Conservation (phyloP, 2,888 invertebrate species). For the Cephalotes varians region DNA sequence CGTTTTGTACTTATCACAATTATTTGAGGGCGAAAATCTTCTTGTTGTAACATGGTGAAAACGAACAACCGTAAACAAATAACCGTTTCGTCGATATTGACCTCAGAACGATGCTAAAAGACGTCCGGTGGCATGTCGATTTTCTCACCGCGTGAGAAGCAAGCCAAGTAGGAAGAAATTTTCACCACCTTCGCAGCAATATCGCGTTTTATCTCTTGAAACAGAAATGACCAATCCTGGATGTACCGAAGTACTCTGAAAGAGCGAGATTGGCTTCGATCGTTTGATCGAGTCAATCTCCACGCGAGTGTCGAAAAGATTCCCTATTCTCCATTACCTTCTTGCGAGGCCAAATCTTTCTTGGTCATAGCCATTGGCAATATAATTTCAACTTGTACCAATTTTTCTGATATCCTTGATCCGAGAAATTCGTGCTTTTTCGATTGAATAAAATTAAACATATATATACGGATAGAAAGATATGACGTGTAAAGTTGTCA, state of each 20-base stretch:
- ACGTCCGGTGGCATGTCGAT: slow-evolving; percentile 25
- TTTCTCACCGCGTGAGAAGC: slow-evolving; percentile 45
- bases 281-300: slow-evolving; percentile 66
- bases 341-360: slow-evolving; percentile 7
- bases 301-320: slow-evolving; percentile 61
- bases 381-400: slow-evolving; percentile 57
- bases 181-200: slow-evolving; percentile 21
- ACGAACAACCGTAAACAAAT: slow-evolving; percentile 33
- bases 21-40: slow-evolving; percentile 58
- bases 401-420: slow-evolving; percentile 43
- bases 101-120: slow-evolving; percentile 25
- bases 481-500: not conserved
- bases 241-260: slow-evolving; percentile 31
- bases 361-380: slow-evolving; percentile 1
- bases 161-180: slow-evolving; percentile 53
- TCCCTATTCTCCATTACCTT: slow-evolving; percentile 54
- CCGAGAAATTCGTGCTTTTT: not conserved
- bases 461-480: not conserved
- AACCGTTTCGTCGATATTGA: slow-evolving; percentile 62
- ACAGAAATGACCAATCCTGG: slow-evolving; percentile 49
- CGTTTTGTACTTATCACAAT: slow-evolving; percentile 39
- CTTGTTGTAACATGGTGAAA: slow-evolving; percentile 14
- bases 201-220: slow-evolving; percentile 59
- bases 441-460: slow-evolving; percentile 19
- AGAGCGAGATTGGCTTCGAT: slow-evolving; percentile 58